Evolutionary conservation across 2,797 vertebrate species (phyloP).

Genomic region (Percopsis omiscomaycus): DNA sequence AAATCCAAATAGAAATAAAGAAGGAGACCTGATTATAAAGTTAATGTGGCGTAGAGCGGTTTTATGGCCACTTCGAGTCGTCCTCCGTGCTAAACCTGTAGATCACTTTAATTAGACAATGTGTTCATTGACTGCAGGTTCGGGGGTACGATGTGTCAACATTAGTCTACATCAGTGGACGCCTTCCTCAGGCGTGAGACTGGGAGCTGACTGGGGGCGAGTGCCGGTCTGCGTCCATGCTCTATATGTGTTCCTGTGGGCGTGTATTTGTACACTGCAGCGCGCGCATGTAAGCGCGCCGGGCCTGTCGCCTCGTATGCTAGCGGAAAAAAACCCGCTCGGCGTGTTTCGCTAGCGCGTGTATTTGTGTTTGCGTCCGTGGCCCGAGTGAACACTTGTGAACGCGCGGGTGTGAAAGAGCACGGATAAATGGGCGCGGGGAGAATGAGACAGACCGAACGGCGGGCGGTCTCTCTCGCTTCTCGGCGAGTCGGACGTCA

Average conservation of each 20-base stretch:
- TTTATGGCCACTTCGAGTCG: conserved; percentile 68
- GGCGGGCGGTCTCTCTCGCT: conserved; percentile 28
- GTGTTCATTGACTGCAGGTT: conserved; percentile 79
- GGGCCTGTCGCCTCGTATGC: too few species aligned
- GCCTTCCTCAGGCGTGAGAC: conserved; percentile 42
- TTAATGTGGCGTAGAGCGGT: conserved; percentile 67
- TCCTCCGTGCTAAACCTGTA: conserved; percentile 67
- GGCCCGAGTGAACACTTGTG: conserved; percentile 13
- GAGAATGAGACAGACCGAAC: conserved; percentile 14
- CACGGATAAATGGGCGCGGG: conserved; percentile 8
- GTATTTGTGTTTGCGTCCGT: conserved; percentile 5
- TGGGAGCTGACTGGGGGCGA: conserved; percentile 25
- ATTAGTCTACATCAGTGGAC: conserved; percentile 71
- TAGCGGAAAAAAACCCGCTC: too few species aligned
- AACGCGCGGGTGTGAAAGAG: conserved; percentile 19
- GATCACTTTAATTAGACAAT: conserved; percentile 80
- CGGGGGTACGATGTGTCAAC: conserved; percentile 72
- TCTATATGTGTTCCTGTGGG: background rate
- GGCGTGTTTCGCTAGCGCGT: background rate
- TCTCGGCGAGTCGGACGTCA: conserved; percentile 59
- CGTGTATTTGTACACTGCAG: conserved; percentile 1
- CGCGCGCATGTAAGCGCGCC: background rate
- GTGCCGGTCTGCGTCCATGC: background rate
- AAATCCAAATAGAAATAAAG: conserved; percentile 70
- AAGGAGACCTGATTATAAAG: conserved; percentile 63